Conservation (phyloP, 1,140 invertebrate genomes). For the Aphelinus certus region DNA sequence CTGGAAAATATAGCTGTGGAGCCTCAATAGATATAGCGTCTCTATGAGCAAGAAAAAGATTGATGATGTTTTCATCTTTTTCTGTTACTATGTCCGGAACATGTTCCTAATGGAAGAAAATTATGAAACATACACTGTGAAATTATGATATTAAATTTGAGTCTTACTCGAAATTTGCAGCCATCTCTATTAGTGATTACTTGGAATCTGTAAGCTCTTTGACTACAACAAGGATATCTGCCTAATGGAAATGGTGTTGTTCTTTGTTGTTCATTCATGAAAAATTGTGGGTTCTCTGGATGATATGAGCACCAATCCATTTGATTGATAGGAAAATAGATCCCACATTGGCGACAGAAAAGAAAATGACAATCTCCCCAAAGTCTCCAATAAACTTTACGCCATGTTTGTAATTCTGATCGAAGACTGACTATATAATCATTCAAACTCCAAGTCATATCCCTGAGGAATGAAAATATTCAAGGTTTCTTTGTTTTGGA, state of each 20-base stretch:
- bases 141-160: neutral
- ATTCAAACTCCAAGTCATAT: constrained; percentile 83
- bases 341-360: constrained; percentile 78
- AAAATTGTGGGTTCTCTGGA: constrained; percentile 78
- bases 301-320: constrained; percentile 85
- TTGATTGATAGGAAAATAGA: constrained; percentile 79
- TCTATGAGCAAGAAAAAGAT: constrained; percentile 68
- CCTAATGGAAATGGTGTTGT: constrained; percentile 73
- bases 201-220: constrained; percentile 83
- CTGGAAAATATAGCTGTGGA: constrained; percentile 73
- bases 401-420: constrained; percentile 83
- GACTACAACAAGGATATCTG: constrained; percentile 86
- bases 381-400: constrained; percentile 90
- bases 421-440: constrained; percentile 82
- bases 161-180: constrained; percentile 58
- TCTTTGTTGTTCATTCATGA: constrained; percentile 73
- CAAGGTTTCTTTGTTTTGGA: constrained; percentile 7
- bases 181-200: constrained; percentile 66
- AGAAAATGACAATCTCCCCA: constrained; percentile 90
- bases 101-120: constrained; percentile 67
- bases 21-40: constrained; percentile 71
- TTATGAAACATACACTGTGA: neutral
- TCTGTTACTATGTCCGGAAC: constrained; percentile 67
- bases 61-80: constrained; percentile 69
- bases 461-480: constrained; percentile 64